Evolutionary conservation across 2,797 vertebrate genomes (phyloP).

Genomic region (Xyrichtys novacula): DNA sequence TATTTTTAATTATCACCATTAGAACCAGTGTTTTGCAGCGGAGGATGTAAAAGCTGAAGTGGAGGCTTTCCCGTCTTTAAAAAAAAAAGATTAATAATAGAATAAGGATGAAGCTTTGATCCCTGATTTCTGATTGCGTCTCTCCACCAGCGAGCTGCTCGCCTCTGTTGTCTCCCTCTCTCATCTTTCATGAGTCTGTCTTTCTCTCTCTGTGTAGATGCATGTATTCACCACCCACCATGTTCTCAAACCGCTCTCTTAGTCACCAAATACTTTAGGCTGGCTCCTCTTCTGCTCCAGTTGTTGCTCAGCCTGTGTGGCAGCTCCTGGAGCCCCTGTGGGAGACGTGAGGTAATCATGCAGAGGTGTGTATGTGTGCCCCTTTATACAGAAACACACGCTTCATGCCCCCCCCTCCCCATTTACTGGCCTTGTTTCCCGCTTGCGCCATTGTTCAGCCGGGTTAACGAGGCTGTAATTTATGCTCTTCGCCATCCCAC

Average conservation of each 20-base stretch:
- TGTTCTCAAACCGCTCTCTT: conserved; percentile 50
- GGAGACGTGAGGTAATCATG: conserved; percentile 63
- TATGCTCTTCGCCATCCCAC: not conserved
- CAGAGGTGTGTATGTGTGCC: conserved; percentile 44
- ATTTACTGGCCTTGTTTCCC: conserved; percentile 2
- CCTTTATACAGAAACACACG: conserved; percentile 17
- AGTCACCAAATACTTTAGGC: conserved; percentile 66
- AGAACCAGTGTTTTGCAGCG: conserved; percentile 8
- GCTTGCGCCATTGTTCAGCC: not conserved
- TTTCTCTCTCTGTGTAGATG: conserved; percentile 22
- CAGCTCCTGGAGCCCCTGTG: conserved; percentile 52
- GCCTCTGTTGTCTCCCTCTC: conserved; percentile 2
- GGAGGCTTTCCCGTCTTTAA: conserved; percentile 4
- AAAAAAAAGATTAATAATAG: not conserved
- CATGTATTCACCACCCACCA: conserved; percentile 47
- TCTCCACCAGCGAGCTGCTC: conserved; percentile 22
- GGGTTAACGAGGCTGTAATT: conserved; percentile 18
- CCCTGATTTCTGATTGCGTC: conserved; percentile 6
- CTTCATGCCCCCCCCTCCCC: conserved; percentile 8
- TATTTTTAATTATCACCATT: conserved; percentile 2
- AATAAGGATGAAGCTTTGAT: conserved; percentile 12
- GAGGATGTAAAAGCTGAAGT: conserved; percentile 6
- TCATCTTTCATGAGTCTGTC: conserved; percentile 28
- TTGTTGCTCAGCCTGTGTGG: conserved; percentile 62
- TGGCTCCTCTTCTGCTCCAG: conserved; percentile 74